These are phyloP conservation scores for Anthoscopus minutus DNA, from an alignment of 2,113 vertebrate species.

Conservation along the genomic window DNA sequence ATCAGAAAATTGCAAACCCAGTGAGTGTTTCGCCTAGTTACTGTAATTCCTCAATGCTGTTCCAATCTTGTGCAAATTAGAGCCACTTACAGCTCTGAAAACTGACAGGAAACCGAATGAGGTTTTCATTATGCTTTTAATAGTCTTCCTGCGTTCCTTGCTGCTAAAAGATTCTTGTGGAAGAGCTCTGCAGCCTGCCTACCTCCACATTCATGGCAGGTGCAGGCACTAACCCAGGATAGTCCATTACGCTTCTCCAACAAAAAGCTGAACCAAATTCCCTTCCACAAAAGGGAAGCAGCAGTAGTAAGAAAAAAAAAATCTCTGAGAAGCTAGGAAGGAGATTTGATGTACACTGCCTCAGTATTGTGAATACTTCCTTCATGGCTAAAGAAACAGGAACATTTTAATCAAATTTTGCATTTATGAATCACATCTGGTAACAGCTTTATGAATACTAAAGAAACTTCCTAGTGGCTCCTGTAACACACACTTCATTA, in stretches of 20 bases:
- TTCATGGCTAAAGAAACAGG: neutral
- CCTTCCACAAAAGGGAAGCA: neutral
- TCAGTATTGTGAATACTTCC: neutral
- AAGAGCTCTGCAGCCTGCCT: neutral
- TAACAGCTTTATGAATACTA: neutral
- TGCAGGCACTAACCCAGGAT: neutral
- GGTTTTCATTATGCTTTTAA: conserved; percentile 72
- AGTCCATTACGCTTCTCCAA: neutral
- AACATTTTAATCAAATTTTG: neutral
- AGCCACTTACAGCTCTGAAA: conserved; percentile 68
- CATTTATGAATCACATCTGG: neutral
- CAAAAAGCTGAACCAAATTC: neutral
- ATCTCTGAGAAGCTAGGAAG: neutral
- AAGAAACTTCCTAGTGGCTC: neutral
- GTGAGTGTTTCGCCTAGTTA: conserved; percentile 73
- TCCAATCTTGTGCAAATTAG: conserved; percentile 75
- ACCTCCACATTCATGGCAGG: neutral
- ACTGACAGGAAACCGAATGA: conserved; percentile 66
- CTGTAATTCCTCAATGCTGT: conserved; percentile 74
- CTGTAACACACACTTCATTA: neutral
- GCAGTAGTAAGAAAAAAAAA: neutral
- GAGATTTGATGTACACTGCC: neutral
- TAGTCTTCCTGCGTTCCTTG: conserved; percentile 63
- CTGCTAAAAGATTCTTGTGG: conserved; percentile 56
- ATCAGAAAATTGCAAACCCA: conserved; percentile 78